Conservation (phyloP, 2,113 vertebrate genomes). For the Gobio gobio region DNA sequence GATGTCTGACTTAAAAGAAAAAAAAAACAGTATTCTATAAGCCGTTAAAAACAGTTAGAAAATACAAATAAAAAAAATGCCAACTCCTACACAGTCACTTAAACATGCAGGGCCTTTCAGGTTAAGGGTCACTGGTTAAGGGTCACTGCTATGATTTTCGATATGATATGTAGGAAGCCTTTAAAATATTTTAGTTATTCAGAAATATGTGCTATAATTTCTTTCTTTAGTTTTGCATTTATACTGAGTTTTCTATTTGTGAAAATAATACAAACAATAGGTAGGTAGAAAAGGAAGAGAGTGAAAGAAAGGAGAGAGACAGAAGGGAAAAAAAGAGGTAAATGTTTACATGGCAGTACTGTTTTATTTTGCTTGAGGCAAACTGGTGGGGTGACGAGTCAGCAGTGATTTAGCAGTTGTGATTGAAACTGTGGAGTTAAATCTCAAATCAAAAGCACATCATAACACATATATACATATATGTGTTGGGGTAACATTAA, state of each 20-base stretch:
- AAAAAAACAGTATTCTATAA: not conserved
- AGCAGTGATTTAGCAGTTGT: slow-evolving; percentile 30
- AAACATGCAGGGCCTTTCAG: not conserved
- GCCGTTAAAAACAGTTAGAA: not conserved
- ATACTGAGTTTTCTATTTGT: not conserved
- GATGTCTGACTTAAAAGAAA: no score
- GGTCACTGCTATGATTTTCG: not conserved
- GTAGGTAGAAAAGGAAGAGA: not conserved
- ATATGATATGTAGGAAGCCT: not conserved
- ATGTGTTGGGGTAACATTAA: no score
- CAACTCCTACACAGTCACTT: not conserved
- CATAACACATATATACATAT: no score
- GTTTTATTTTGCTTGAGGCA: slow-evolving; percentile 61
- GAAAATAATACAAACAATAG: not conserved
- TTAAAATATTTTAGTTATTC: not conserved
- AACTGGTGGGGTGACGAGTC: slow-evolving; percentile 63
- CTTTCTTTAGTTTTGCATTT: not conserved
- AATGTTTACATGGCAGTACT: slow-evolving; percentile 30
- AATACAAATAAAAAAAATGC: not conserved
- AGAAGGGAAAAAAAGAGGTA: not conserved
- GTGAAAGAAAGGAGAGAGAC: no score
- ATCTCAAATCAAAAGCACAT: not conserved
- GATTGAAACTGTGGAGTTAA: slow-evolving; percentile 4
- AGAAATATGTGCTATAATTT: not conserved
- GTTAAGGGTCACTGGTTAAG: no score